Percentiles rank a stretch among this genome's conserved stretches.
phyloP scores from a whole-genome alignment of 2,113 vertebrate genomes.

The Tragelaphus strepsiceros region DNA sequence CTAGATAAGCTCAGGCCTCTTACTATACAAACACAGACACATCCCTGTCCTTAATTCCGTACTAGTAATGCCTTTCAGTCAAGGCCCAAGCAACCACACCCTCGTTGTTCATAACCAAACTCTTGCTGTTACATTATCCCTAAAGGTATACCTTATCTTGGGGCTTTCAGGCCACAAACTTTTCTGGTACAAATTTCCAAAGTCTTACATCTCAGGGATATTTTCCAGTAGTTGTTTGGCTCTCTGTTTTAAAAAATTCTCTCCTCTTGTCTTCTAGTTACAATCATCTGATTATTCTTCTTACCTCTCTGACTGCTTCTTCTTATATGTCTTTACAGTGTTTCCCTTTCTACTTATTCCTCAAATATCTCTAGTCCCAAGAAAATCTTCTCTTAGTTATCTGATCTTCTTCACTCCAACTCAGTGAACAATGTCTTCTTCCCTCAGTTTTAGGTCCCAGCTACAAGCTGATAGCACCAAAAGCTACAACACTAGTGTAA shows the following conservation, averaged over 20 bases:
- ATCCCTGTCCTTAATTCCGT: background rate
- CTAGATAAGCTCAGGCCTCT: background rate
- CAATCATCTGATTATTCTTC: background rate
- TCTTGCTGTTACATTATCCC: background rate
- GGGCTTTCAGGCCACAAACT: background rate
- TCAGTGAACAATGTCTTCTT: background rate
- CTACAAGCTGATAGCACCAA: background rate
- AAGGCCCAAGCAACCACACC: background rate
- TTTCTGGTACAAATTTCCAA: background rate
- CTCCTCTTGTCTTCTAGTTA: background rate
- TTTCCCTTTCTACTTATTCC: background rate
- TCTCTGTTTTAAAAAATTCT: background rate
- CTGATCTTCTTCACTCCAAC: background rate
- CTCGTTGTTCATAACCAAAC: background rate
- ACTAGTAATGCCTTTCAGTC: background rate
- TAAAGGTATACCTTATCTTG: background rate
- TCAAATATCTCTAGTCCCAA: background rate
- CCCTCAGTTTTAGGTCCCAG: background rate
- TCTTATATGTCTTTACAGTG: background rate
- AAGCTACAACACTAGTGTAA: background rate
- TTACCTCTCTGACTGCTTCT: background rate
- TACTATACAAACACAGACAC: no score
- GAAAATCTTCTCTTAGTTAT: background rate
- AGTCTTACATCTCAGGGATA: background rate
- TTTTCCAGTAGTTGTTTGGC: background rate